A percentile compares a stretch with the other conserved stretches of the same genome.
phyloP scores from a whole-genome alignment of 2,113 vertebrate genomes.

The Scartelaos histophorus region DNA sequence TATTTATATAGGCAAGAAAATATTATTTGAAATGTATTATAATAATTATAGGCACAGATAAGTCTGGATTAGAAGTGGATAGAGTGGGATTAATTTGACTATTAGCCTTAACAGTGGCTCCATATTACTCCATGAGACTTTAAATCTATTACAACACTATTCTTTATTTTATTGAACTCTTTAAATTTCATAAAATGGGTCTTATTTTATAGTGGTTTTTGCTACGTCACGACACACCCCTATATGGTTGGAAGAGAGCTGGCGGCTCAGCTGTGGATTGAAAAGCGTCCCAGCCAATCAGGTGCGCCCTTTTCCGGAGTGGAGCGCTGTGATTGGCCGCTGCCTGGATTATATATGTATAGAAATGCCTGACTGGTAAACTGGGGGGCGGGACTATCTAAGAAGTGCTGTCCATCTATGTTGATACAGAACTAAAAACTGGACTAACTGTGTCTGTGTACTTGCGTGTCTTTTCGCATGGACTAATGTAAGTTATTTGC shows the following conservation, averaged over 20 bases:
- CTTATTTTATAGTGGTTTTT: constrained; percentile 39
- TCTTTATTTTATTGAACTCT: not conserved
- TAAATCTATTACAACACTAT: not conserved
- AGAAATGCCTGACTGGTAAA: constrained; percentile 66
- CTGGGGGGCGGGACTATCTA: constrained; percentile 63
- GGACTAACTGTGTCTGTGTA: constrained; percentile 53
- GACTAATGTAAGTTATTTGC: constrained; percentile 72
- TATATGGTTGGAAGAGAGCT: constrained; percentile 67
- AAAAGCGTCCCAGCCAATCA: constrained; percentile 61
- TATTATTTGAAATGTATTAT: not conserved
- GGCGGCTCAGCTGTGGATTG: constrained; percentile 44
- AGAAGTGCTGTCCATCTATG: constrained; percentile 70
- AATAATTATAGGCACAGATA: not conserved
- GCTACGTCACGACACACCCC: constrained; percentile 81
- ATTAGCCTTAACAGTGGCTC: not conserved
- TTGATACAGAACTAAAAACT: constrained; percentile 63
- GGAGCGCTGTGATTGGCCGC: constrained; percentile 65
- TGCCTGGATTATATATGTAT: constrained; percentile 58
- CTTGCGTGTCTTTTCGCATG: constrained; percentile 47
- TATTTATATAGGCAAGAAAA: not conserved
- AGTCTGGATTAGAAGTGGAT: not conserved
- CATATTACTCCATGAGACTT: not conserved
- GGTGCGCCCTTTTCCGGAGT: not conserved
- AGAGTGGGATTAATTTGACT: not conserved
- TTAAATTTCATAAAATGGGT: constrained; percentile 35